phyloP scores from a whole-genome alignment of 2,113 vertebrate genomes.

The Ia io region DNA sequence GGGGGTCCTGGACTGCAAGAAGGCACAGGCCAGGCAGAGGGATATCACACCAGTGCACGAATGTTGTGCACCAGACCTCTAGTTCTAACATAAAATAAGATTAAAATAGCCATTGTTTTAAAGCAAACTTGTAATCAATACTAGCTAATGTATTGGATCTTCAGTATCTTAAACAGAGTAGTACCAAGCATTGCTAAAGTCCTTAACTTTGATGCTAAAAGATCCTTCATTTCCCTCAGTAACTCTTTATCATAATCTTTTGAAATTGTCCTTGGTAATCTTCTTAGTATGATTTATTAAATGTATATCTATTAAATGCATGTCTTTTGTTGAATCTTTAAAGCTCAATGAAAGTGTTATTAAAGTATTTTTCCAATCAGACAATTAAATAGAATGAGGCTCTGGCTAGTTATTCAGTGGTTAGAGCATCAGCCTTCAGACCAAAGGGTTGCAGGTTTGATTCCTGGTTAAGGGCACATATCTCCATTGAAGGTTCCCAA shows the following conservation, averaged over 20 bases:
- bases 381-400: not conserved
- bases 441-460: too few relatives aligned
- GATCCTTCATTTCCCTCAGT: not conserved
- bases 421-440: too few relatives aligned
- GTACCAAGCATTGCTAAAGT: not conserved
- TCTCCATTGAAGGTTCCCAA: too few relatives aligned
- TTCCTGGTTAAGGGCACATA: too few relatives aligned
- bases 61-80: too few relatives aligned
- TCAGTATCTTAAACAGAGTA: not conserved
- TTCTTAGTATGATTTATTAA: constrained; percentile 1
- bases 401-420: too few relatives aligned
- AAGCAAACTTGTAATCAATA: not conserved
- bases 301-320: constrained; percentile 46
- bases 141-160: not conserved
- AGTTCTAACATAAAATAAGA: not conserved
- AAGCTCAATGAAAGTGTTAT: constrained; percentile 22
- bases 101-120: not conserved
- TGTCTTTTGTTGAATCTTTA: not conserved
- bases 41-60: too few relatives aligned
- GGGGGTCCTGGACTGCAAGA: too few relatives aligned
- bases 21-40: too few relatives aligned
- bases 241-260: not conserved
- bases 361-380: constrained; percentile 20
- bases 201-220: not conserved
- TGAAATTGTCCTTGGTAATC: constrained; percentile 9